These are phyloP conservation scores for Martes martes DNA, from an alignment of 2,113 vertebrate genomes.

Conservation along the genomic window DNA sequence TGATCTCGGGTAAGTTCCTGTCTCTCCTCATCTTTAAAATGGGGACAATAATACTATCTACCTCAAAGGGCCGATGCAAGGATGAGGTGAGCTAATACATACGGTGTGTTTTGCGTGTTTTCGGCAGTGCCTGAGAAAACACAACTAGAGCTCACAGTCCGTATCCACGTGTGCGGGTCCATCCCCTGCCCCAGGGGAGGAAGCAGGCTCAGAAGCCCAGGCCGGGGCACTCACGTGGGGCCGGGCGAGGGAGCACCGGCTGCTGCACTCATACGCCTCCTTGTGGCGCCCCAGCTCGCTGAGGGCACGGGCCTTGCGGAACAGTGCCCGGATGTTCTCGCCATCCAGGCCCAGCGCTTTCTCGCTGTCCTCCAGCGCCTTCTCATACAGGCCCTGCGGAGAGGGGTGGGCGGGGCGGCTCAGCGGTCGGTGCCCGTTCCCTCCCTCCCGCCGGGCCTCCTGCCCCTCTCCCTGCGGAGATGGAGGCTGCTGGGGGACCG, in stretches of 20 bases:
- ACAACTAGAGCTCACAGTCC: background rate
- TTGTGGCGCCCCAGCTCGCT: slow-evolving; percentile 89
- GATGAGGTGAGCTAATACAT: background rate
- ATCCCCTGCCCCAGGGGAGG: background rate
- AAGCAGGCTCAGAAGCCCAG: background rate
- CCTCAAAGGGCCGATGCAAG: background rate
- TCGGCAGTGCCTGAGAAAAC: background rate
- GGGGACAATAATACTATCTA: background rate
- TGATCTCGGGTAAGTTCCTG: background rate
- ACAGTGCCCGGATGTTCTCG: slow-evolving; percentile 89
- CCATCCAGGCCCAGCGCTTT: slow-evolving; percentile 85
- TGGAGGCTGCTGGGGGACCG: accelerated
- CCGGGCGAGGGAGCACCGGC: slow-evolving; percentile 87
- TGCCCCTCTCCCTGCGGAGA: background rate
- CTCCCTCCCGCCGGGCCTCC: too few relatives aligned
- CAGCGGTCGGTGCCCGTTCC: accelerated
- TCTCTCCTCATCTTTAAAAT: background rate
- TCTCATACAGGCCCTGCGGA: slow-evolving; percentile 87
- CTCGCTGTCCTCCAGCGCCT: slow-evolving; percentile 90
- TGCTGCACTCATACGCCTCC: slow-evolving; percentile 93
- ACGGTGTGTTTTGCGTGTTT: accelerated
- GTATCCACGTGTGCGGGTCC: background rate
- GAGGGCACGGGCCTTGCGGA: slow-evolving; percentile 92
- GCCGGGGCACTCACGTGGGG: slow-evolving; percentile 86
- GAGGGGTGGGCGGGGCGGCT: background rate